phyloP scores from a whole-genome alignment of 1,140 invertebrate genomes.

The Tetraneura akinire region DNA sequence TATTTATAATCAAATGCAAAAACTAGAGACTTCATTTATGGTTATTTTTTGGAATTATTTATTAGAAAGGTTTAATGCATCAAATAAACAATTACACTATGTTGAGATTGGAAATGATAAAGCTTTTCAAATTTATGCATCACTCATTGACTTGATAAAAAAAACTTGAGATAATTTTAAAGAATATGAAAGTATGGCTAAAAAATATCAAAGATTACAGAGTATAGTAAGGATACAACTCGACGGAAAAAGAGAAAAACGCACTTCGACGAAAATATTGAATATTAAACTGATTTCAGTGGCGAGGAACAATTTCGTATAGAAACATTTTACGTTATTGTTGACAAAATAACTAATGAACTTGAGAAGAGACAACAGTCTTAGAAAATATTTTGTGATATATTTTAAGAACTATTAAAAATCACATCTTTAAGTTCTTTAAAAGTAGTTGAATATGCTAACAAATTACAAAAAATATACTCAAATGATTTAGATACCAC shows the following conservation, averaged over 20 bases:
- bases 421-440: conserved; percentile 28
- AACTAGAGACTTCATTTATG: conserved; percentile 53
- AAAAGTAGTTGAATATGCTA: neutral
- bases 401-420: conserved; percentile 12
- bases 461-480: conserved; percentile 13
- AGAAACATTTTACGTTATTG: conserved; percentile 21
- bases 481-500: conserved; percentile 1
- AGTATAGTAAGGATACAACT: conserved; percentile 8
- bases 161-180: conserved; percentile 38
- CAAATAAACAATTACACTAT: conserved; percentile 52
- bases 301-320: neutral
- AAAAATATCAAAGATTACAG: conserved; percentile 29
- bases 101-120: conserved; percentile 29
- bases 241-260: neutral
- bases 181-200: conserved; percentile 28
- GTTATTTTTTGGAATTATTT: conserved; percentile 44
- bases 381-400: neutral
- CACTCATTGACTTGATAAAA: conserved; percentile 20
- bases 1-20: too few species aligned
- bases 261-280: neutral
- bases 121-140: conserved; percentile 39
- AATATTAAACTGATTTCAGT: neutral
- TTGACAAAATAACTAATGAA: conserved; percentile 17
- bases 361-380: conserved; percentile 1
- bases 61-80: conserved; percentile 41